Conservation (phyloP, 2,888 invertebrate genomes). For the Abrostola tripartita region DNA sequence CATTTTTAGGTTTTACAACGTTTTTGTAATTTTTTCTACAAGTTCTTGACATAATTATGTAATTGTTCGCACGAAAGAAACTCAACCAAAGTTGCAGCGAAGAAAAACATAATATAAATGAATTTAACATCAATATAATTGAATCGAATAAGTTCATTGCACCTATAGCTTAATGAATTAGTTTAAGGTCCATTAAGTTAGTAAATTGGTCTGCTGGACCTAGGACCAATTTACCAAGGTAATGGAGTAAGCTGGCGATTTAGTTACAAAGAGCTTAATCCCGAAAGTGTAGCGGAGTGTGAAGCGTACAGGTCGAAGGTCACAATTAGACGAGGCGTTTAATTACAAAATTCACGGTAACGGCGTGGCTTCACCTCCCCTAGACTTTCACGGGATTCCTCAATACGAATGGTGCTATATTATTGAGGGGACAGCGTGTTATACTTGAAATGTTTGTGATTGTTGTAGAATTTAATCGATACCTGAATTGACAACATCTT, state of each 20-base stretch:
- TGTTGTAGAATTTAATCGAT: too few species aligned
- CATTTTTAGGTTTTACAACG: too few species aligned
- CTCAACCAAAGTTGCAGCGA: too few species aligned
- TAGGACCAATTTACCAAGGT: conserved; percentile 22
- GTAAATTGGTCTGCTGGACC: conserved; percentile 16
- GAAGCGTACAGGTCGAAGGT: conserved; percentile 77
- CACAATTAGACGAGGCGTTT: conserved; percentile 86
- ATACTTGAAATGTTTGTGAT: too few species aligned
- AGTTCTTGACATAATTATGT: too few species aligned
- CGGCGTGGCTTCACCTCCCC: conserved; percentile 84
- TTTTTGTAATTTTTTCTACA: too few species aligned
- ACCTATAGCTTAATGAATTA: neutral
- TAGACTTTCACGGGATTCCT: conserved; percentile 83
- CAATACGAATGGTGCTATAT: conserved; percentile 18
- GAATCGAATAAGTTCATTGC: neutral
- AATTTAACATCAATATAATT: neutral
- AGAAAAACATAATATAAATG: too few species aligned
- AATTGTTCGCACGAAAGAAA: too few species aligned
- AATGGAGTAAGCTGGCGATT: conserved; percentile 45
- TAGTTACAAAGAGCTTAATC: conserved; percentile 67
- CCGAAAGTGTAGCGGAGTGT: conserved; percentile 73
- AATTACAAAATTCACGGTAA: conserved; percentile 86
- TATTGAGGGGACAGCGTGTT: conserved; percentile 35
- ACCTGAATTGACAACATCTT: too few species aligned
- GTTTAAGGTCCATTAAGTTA: neutral